phyloP scores from a whole-genome alignment of 2,888 invertebrate genomes.

The Caenorhabditis sp. region DNA sequence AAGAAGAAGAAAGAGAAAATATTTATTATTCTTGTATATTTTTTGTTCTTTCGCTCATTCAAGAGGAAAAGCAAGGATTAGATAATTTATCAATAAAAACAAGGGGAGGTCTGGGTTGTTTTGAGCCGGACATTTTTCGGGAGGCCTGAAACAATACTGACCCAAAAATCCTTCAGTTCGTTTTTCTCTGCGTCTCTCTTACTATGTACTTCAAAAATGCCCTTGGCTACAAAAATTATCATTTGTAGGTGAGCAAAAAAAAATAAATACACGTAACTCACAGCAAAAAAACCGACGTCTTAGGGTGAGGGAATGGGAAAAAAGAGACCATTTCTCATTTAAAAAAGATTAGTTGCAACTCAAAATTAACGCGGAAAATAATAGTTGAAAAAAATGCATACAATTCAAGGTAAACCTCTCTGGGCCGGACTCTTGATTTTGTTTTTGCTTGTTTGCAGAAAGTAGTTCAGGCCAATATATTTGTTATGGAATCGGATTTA shows the following conservation, averaged over 20 bases:
- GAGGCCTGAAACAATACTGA: too few relatives aligned
- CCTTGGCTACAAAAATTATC: too few relatives aligned
- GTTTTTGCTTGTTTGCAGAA: not conserved
- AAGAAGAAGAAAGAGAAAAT: too few relatives aligned
- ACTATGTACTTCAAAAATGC: too few relatives aligned
- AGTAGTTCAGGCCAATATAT: not conserved
- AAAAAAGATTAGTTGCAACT: not conserved
- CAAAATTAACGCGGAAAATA: constrained; percentile 1
- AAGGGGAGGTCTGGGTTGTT: too few relatives aligned
- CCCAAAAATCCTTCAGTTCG: too few relatives aligned
- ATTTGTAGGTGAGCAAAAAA: too few relatives aligned
- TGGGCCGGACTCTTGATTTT: not conserved
- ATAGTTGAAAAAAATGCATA: constrained; percentile 1
- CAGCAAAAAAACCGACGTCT: too few relatives aligned
- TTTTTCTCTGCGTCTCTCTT: too few relatives aligned
- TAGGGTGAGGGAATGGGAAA: too few relatives aligned
- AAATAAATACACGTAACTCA: too few relatives aligned
- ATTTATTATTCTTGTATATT: not conserved
- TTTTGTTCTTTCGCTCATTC: not conserved
- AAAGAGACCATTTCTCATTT: not conserved
- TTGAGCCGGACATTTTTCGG: too few relatives aligned
- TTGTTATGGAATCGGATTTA: not conserved
- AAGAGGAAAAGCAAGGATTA: not conserved
- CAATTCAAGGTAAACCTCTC: not conserved
- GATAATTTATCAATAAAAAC: not conserved